Base-by-base conservation (phyloP, 2,113 vertebrate species). In the Corythornis cristatus region DNA sequence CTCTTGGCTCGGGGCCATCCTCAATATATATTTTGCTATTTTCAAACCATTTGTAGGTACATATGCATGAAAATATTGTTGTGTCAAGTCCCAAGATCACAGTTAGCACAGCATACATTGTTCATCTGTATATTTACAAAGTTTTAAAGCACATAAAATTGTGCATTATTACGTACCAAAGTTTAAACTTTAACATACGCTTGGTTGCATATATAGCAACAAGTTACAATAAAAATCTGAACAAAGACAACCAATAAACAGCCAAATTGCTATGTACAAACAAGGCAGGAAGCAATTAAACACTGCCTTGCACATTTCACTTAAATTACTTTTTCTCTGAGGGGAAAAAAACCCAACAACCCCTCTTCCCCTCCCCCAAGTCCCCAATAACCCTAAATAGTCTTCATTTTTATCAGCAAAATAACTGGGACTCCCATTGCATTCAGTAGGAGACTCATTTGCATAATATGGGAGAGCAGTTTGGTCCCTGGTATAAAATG, bases 81-180 rank as follows among this genome's bases (percentile, higher is more conserved):
- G 77, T 96, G 96, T 97, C 74, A 95, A 97, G 93, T 97, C 92
- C 90, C 91, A 90, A 96, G 92, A 94, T 95, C 91, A 96, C 91
- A 89, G 90, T 97, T 91, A 96, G 95, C 96, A 96, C 58, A 95
- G 72, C 92, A 90, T 87, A 97, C 87, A 87, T 96, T 94, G 96
- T 95, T 96, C 86, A 87, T 96, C 40, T 65, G 79, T 86, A 77
- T 97, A 96, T 96, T 96, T 98, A 97, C 97, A 98, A 93, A 97
- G 78, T 88, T 96, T 93, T 96, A 97, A 97, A 97, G 97, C 97
- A 98, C 97, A 96, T 96, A 97, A 97, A 98, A 98, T 98, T 98
- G 97, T 98, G 97, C 97, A 93, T 96, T 96, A 90, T 95, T 96
- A 87, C 73, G 71, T 96, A 97, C 82, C 46, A 84, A 96, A 97